Percentiles rank a stretch among this genome's conserved stretches.
Conservation (phyloP, 2,888 invertebrate species). For the Odontocerum albicorne region DNA sequence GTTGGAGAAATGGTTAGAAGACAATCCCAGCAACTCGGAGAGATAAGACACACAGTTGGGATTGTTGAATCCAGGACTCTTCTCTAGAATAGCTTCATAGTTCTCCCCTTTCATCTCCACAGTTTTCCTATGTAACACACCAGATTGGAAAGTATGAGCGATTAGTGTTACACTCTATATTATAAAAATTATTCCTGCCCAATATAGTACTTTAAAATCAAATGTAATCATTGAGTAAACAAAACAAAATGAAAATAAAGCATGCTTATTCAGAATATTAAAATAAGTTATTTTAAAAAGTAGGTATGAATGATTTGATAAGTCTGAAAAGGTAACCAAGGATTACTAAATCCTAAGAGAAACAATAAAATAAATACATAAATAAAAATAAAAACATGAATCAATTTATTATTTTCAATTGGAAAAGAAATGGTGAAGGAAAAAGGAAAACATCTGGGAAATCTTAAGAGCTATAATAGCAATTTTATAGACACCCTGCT, state of each 20-base stretch:
- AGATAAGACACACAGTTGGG: slow-evolving; percentile 85
- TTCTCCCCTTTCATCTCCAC: slow-evolving; percentile 77
- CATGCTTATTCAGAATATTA: no score
- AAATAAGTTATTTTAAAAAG: no score
- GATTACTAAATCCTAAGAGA: no score
- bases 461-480: slow-evolving; percentile 20
- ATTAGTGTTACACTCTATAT: no score
- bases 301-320: no score
- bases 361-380: neutral
- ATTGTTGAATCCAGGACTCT: slow-evolving; percentile 85
- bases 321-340: no score
- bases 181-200: no score
- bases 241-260: no score
- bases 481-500: slow-evolving; percentile 30
- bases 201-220: no score
- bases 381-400: neutral
- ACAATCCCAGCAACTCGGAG: slow-evolving; percentile 72
- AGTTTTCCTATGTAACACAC: slow-evolving; percentile 70
- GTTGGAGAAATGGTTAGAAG: slow-evolving; percentile 69
- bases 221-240: no score
- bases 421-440: slow-evolving; percentile 32
- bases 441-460: neutral
- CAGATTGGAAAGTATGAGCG: no score
- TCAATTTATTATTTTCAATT: neutral
- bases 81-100: slow-evolving; percentile 80